Conservation (phyloP, 2,797 vertebrate species). For the Lates japonicus region DNA sequence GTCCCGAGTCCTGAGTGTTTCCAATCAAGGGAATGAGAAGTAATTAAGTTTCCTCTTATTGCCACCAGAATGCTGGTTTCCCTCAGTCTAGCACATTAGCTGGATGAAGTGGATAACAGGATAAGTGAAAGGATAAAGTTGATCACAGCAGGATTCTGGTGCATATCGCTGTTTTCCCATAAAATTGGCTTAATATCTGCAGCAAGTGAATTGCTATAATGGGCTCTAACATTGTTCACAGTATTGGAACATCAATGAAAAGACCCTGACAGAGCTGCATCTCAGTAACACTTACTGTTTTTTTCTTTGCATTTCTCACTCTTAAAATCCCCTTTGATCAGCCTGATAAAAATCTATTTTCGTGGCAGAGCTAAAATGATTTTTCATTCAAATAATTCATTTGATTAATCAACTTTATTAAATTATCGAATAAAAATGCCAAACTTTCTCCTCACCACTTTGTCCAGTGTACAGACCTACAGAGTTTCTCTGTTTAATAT, state of each 20-base stretch:
- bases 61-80: constrained; percentile 39
- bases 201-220: constrained; percentile 40
- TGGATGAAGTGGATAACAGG: constrained; percentile 48
- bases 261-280: neutral
- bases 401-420: neutral
- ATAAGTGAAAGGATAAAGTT: constrained; percentile 48
- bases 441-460: neutral
- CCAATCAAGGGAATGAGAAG: constrained; percentile 36
- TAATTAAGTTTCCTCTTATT: constrained; percentile 37
- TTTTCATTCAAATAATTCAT: neutral
- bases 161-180: constrained; percentile 36
- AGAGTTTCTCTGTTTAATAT: neutral
- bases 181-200: constrained; percentile 39
- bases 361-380: neutral
- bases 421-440: neutral
- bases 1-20: constrained; percentile 23
- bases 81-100: constrained; percentile 21
- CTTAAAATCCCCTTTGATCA: neutral
- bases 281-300: neutral
- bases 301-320: neutral
- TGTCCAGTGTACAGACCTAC: neutral
- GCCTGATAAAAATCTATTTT: neutral
- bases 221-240: constrained; percentile 32
- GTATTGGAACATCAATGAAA: constrained; percentile 38
- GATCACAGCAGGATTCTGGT: constrained; percentile 41